phyloP scores from a whole-genome alignment of 2,113 vertebrate species.

The Neopipo cinnamomea region DNA sequence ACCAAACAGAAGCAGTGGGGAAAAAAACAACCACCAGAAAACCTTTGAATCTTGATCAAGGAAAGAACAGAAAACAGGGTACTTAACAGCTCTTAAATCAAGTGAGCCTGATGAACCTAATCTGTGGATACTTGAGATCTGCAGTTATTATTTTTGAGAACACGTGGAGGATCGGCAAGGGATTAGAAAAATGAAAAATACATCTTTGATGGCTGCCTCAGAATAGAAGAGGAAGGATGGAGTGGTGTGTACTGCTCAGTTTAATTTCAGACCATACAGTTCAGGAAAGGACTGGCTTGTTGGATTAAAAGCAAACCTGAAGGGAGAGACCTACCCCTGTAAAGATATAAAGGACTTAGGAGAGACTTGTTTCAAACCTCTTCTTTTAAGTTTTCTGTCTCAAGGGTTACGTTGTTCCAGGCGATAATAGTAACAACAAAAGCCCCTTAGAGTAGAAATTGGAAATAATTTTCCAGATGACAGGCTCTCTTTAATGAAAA shows the following conservation, averaged over 20 bases:
- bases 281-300: background rate
- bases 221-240: background rate
- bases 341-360: background rate
- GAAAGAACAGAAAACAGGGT: background rate
- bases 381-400: background rate
- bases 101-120: background rate
- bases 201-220: background rate
- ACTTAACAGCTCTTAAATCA: background rate
- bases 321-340: background rate
- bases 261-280: background rate
- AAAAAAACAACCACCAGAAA: background rate
- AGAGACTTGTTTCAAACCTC: background rate
- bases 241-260: background rate
- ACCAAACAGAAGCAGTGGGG: background rate
- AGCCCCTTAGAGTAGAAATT: background rate
- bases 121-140: background rate
- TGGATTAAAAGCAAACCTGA: background rate
- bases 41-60: background rate
- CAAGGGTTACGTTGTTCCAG: background rate
- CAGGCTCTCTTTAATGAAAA: background rate
- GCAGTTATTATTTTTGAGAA: background rate
- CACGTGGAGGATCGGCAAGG: background rate
- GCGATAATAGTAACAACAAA: background rate
- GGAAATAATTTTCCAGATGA: constrained; percentile 9
- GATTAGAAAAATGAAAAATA: background rate